Conservation (phyloP, 2,888 invertebrate genomes). For the Unio pictorum region DNA sequence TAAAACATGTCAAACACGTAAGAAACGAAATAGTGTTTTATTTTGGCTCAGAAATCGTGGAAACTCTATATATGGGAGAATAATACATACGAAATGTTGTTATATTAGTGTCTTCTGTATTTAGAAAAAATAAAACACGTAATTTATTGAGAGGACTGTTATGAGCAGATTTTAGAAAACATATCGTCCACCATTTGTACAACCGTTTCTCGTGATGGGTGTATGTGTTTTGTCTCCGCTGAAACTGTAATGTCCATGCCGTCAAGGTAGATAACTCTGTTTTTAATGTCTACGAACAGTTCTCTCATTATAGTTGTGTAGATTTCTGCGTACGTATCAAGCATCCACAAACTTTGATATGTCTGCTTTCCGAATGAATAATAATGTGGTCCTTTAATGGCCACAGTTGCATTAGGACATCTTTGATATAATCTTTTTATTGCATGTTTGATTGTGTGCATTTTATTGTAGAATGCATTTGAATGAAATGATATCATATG, state of each 20-base stretch:
- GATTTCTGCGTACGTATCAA: constrained; percentile 23
- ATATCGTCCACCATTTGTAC: constrained; percentile 13
- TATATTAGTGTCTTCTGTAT: no score
- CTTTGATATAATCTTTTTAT: constrained; percentile 7
- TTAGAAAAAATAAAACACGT: no score
- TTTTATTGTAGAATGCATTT: constrained; percentile 15
- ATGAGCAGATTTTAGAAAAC: constrained; percentile 15
- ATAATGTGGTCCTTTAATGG: constrained; percentile 30
- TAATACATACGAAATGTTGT: no score
- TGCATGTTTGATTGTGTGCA: constrained; percentile 15
- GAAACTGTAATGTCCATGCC: constrained; percentile 22
- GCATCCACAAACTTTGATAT: constrained; percentile 30
- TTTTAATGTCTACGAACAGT: constrained; percentile 15
- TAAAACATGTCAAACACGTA: no score
- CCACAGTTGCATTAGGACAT: constrained; percentile 14
- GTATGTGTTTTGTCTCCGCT: constrained; percentile 26
- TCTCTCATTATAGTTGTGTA: constrained; percentile 18
- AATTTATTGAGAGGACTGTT: neutral
- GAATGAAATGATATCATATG: constrained; percentile 28
- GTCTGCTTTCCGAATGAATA: constrained; percentile 21
- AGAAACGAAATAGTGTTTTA: no score
- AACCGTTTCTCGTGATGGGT: constrained; percentile 15
- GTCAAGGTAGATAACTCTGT: constrained; percentile 24
- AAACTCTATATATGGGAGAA: no score
- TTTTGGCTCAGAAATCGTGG: no score